Conservation (phyloP, 37 sponge, comb jelly and placozoan genomes). For the Chondrilla cf. caribensis region DNA sequence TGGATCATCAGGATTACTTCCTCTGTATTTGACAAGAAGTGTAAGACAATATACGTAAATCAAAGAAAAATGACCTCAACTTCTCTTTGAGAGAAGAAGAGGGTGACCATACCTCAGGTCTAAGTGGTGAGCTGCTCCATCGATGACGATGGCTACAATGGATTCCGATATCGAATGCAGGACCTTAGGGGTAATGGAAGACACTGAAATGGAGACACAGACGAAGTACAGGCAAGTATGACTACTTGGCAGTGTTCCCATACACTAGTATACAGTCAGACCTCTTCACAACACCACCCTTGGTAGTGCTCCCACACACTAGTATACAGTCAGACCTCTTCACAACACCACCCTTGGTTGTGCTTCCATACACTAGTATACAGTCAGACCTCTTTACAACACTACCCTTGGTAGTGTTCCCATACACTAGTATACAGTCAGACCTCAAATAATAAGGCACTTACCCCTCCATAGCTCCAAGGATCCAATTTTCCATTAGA, state of each 20-base stretch:
- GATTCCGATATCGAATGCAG: conserved; percentile 45
- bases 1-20: conserved; percentile 62
- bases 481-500: conserved; percentile 90
- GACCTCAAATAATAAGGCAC: no score
- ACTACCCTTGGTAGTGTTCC: no score
- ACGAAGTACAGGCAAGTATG: not conserved
- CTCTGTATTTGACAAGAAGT: conserved; percentile 17
- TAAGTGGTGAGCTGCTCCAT: conserved; percentile 89
- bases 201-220: not conserved
- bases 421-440: no score
- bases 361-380: no score
- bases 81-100: no score
- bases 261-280: not conserved
- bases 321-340: no score
- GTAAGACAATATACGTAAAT: no score
- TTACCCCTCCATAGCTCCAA: conserved; percentile 85
- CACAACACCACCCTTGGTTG: no score
- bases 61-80: no score
- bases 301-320: no score
- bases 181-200: conserved; percentile 28
- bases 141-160: conserved; percentile 63
- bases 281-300: not conserved
- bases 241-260: not conserved
- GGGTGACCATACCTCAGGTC: conserved; percentile 73
- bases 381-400: no score